A percentile compares a stretch with the other conserved stretches of the same genome.
phyloP scores from a whole-genome alignment of 2,888 invertebrate genomes.

The Sclerodermus sp. region DNA sequence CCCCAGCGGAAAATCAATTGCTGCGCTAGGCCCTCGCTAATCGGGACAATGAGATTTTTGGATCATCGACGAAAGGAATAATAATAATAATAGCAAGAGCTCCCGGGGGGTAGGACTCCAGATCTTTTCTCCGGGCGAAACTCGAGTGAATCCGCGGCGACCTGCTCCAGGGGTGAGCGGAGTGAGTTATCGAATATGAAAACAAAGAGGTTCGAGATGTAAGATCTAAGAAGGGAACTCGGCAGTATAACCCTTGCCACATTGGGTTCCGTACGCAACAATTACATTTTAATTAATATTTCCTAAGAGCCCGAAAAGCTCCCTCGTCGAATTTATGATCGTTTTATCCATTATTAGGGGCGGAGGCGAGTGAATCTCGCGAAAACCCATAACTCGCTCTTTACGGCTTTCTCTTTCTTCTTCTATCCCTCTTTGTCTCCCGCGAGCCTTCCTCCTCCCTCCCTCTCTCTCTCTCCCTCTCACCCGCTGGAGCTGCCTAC shows the following conservation, averaged over 20 bases:
- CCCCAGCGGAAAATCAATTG: too few species aligned
- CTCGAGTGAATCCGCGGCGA: too few species aligned
- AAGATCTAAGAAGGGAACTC: constrained; percentile 36
- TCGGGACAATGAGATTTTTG: too few species aligned
- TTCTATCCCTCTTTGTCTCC: constrained; percentile 14
- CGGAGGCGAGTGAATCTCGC: constrained; percentile 49
- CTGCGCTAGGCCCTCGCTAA: too few species aligned
- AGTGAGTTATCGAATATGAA: constrained; percentile 42
- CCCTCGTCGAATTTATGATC: constrained; percentile 57
- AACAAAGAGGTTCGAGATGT: constrained; percentile 47
- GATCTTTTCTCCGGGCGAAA: too few species aligned
- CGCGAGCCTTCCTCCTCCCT: constrained; percentile 12
- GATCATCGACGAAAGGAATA: too few species aligned
- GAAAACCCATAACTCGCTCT: constrained; percentile 56
- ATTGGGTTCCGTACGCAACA: constrained; percentile 49
- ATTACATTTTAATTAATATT: constrained; percentile 60
- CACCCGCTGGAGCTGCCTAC: constrained; percentile 1
- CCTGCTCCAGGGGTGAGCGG: constrained; percentile 13
- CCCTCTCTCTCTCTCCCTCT: constrained; percentile 11
- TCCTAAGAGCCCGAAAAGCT: constrained; percentile 55
- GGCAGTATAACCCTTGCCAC: constrained; percentile 36
- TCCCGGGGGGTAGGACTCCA: too few species aligned
- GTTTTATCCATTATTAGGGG: constrained; percentile 58
- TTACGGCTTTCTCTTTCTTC: constrained; percentile 46
- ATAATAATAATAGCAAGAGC: too few species aligned